Base-by-base conservation (phyloP, 37 sponge, comb jelly and placozoan genomes). In the Cliona cf. orientalis region DNA sequence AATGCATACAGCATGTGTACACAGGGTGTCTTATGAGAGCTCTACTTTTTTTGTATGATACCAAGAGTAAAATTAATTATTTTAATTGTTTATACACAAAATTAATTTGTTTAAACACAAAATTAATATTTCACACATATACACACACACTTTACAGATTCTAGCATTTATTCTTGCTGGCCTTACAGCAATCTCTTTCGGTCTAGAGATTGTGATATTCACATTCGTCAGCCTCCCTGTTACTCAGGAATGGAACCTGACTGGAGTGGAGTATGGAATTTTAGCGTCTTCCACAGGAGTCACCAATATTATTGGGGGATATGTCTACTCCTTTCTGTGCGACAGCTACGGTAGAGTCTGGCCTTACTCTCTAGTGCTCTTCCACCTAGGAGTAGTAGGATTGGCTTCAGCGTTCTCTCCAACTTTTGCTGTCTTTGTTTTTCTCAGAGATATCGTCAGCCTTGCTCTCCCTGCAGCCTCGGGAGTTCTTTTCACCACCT, bases 281-380 rank as follows among this genome's bases (percentile, higher is more conserved):
- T 66, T 82, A 7, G 84, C 89, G n/a, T 65, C 79, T 44, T 5
- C 32, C 5, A 82, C 83, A 36, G 46, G 66, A 37, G 21, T 82
- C 9, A 21, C 46, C 3, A 89, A 89, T 64, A 45, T 82, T 17
- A 4, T 82, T 1, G 89, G 89, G 1, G 65, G 73, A 0, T 32
- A 58, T 26, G 22, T 62, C 40, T 69, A 79, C n/a, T 39, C 70
- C 25, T 76, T 36, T 43, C 42, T 89, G 6, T 53, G 71, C 29
- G 89, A 89, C 44, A n/a, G n/a, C 3, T 78, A 67, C 38, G 84
- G 89, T 11, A 69, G 89, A 45, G 74, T 82, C n/a, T 89, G 89
- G 89, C 84, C 89, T 0, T 89, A 62, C 41, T 53, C 67, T 3
- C 5, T 82, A 5, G 36, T 26, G 28, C 35, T 71, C 40, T n/a